Evolutionary conservation across 2,797 vertebrate species (phyloP).

Genomic region (Micropoecilia bifurca): DNA sequence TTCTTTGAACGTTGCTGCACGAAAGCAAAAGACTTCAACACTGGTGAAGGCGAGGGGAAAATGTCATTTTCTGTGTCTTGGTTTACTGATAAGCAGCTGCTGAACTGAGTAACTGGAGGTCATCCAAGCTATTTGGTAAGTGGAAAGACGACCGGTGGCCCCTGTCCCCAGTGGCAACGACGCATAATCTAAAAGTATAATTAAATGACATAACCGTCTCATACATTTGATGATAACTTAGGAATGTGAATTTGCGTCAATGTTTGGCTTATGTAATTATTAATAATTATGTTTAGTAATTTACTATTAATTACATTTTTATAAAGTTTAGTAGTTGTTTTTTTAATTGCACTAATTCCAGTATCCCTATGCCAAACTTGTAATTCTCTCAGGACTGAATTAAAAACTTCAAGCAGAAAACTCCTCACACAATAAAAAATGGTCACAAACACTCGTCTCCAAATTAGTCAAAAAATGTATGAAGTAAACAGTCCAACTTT

Average conservation of each 20-base stretch:
- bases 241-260: not conserved
- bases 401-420: no score
- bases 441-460: no score
- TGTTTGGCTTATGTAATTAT: no score
- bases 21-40: not conserved
- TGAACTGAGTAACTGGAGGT: slow-evolving; percentile 53
- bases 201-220: slow-evolving; percentile 10
- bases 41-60: slow-evolving; percentile 14
- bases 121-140: slow-evolving; percentile 32
- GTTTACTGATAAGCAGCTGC: slow-evolving; percentile 47
- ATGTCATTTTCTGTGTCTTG: slow-evolving; percentile 40
- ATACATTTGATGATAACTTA: slow-evolving; percentile 8
- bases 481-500: no score
- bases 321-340: not conserved
- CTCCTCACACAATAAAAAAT: no score
- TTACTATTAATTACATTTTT: not conserved
- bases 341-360: no score
- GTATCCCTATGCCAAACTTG: no score
- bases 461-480: no score
- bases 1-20: slow-evolving; percentile 35
- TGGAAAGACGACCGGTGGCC: slow-evolving; percentile 16
- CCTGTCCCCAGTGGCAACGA: slow-evolving; percentile 32
- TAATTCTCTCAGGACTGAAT: no score
- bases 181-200: slow-evolving; percentile 13
- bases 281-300: no score